Conservation (phyloP, 1,140 invertebrate species). For the Idris sp. region DNA sequence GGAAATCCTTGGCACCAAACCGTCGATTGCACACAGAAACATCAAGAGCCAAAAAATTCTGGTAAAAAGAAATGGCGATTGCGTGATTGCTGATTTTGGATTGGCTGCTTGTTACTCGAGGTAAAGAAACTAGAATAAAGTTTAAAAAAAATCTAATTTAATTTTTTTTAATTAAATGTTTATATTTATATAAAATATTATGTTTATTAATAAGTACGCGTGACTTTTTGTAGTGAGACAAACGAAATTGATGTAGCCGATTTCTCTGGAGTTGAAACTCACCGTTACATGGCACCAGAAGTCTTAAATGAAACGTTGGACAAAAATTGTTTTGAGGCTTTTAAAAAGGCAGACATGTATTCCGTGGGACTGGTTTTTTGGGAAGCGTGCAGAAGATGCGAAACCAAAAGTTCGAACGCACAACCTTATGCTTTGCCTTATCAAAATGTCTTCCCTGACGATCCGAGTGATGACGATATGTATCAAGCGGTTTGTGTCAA, state of each 20-base stretch:
- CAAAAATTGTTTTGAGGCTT: conserved; percentile 91
- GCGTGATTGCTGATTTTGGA: conserved; percentile 97
- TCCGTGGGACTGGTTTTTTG: conserved; percentile 94
- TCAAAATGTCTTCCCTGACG: conserved; percentile 89
- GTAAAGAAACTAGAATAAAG: no score
- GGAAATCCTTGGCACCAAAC: conserved; percentile 95
- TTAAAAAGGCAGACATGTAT: conserved; percentile 97
- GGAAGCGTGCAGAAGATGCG: conserved; percentile 90
- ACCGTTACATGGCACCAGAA: conserved; percentile 95
- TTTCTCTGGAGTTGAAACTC: conserved; percentile 91
- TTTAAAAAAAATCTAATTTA: no score
- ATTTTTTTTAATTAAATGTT: no score
- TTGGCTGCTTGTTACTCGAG: conserved; percentile 92
- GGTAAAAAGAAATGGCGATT: conserved; percentile 93
- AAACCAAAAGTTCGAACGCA: conserved; percentile 82
- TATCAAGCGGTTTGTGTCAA: conserved; percentile 90
- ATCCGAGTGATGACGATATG: conserved; percentile 97
- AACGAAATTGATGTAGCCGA: no score
- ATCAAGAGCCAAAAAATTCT: conserved; percentile 98
- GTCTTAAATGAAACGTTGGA: conserved; percentile 90
- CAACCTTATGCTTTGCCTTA: conserved; percentile 93
- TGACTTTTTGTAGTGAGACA: no score
- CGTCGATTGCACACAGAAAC: conserved; percentile 95
- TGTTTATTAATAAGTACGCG: no score
- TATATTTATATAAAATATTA: no score